Evolutionary conservation across 2,888 invertebrate genomes (phyloP).

Genomic region (Cephus pygmeus): DNA sequence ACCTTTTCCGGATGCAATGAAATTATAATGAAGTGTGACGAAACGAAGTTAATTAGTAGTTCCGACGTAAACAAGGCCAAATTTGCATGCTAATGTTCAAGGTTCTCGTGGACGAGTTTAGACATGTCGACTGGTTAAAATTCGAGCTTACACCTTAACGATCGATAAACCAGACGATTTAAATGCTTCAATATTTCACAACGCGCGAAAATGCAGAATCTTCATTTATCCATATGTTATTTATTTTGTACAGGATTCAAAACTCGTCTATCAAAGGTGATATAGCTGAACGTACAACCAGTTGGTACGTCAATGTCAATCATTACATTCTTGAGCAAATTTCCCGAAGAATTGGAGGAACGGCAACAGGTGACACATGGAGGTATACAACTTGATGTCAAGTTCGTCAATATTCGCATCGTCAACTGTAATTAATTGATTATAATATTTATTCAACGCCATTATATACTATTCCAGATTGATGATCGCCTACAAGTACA

Average conservation of each 20-base stretch:
- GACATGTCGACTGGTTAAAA: constrained; percentile 4
- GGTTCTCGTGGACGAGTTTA: constrained; percentile 10
- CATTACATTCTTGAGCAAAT: constrained; percentile 55
- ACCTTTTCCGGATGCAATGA: constrained; percentile 7
- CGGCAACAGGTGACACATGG: constrained; percentile 50
- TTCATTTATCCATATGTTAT: background rate
- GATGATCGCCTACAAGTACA: constrained; percentile 66
- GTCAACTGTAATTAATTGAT: background rate
- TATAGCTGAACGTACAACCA: constrained; percentile 41
- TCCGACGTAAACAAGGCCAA: constrained; percentile 28
- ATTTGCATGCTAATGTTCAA: constrained; percentile 33
- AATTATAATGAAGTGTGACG: background rate
- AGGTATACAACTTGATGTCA: constrained; percentile 36
- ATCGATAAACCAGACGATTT: background rate
- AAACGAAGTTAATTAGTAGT: constrained; percentile 25
- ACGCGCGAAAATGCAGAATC: background rate
- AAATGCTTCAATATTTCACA: background rate
- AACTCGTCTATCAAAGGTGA: constrained; percentile 22
- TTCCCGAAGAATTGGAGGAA: constrained; percentile 45
- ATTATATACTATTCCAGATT: constrained; percentile 37
- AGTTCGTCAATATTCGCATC: constrained; percentile 7
- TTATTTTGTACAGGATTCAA: background rate
- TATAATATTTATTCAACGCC: background rate
- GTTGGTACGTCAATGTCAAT: constrained; percentile 56
- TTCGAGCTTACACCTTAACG: background rate